Base-by-base conservation (phyloP, 2,797 vertebrate genomes). In the Chiroxiphia lanceolata region DNA sequence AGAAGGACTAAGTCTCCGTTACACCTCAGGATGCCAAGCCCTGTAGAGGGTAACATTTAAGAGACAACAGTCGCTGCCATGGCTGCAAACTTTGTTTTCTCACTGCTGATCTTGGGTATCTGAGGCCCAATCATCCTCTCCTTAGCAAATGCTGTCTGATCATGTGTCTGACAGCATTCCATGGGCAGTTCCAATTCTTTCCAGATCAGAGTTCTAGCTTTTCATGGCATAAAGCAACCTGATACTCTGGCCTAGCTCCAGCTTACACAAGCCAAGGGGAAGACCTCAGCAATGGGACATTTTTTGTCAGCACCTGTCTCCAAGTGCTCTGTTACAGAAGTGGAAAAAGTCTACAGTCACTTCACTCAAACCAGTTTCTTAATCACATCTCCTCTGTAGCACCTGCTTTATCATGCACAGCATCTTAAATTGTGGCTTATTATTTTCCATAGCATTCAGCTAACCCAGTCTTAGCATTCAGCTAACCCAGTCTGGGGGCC, bases 191-290 rank as follows among this genome's bases (percentile, higher is more conserved):
- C 57, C 94, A 87, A 97, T 97, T 96, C 96, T 97, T 97, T 97
- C 96, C 97, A 97, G 97, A 95, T 89, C 97, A 97, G 89, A 91
- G 91, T 87, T 95, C 90, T 93, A 83, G 51, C 83, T 96, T 95
- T 95, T 87, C 88, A 60, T 10, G 40, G 91, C 72, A 63, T 57
- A 86, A 88, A 75, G 92, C 89, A 96, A 97, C 56, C 31, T 6
- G 91, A 97, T 70, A 95, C 83, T 54, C 33, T 36, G 70, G 87
- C 59, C 23, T 36, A 38, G 47, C 53, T 91, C 87, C 94, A 91
- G 72, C 56, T 85, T 70, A 67, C 42, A n/a, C n/a, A 48, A 83
- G 60, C 44, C 3, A 0, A 88, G 45, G 36, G 63, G 31, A 82
- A 77, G 67, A 60, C 90, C 51, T 94, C 54, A 33, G 89, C 17